Base-by-base conservation (phyloP, 1,140 invertebrate species). In the Lepidotrigona ventralis region DNA sequence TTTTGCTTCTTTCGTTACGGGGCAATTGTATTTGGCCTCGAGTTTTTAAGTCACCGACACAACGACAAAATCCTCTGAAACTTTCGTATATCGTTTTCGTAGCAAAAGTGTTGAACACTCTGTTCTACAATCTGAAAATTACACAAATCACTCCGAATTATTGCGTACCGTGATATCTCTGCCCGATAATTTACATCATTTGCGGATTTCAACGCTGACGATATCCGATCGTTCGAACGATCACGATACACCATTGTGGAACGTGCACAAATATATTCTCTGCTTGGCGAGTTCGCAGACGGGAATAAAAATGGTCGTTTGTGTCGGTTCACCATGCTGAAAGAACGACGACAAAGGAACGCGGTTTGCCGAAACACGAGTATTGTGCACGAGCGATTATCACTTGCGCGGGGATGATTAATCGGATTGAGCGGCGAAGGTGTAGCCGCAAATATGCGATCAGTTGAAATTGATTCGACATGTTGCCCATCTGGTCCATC, bases 361-460 rank as follows among this genome's bases (percentile, higher is more conserved):
- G 11, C 17, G 19, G 60, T 53, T 46, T 21, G 23, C 21, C 26
- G 51, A 51, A 71, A 68, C 19, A 33, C 23, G 9, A 46, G n/a
- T 19, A 69, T 77, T 54, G 79, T 26, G 23, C 54, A 2, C n/a
- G 8, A 23, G 8, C 53, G 53, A 68, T 69, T 77, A 82, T 82
- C 73, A 69, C 68, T 68, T 33, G 23, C 15, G 11, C 39, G 73
- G 1, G 33, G 33, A 69, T 82, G 33, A 82, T 82, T 70, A 77
- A 82, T 77, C 63, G 58, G 29, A 21, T 29, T 39, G 26, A 12
- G 19, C 56, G 21, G 39, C 73, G 53, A 77, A 82, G 54, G 54
- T 51, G 54, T 63, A n/a, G n/a, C 73, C 64, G 63, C 81, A 77
- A 77, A 82, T 60, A 82, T 58, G 39, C 54, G 81, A 82, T 82